A percentile compares a stretch with the other conserved stretches of the same genome.
Evolutionary conservation across 1,140 invertebrate species (phyloP).

Genomic region (Penaeus vannamei): DNA sequence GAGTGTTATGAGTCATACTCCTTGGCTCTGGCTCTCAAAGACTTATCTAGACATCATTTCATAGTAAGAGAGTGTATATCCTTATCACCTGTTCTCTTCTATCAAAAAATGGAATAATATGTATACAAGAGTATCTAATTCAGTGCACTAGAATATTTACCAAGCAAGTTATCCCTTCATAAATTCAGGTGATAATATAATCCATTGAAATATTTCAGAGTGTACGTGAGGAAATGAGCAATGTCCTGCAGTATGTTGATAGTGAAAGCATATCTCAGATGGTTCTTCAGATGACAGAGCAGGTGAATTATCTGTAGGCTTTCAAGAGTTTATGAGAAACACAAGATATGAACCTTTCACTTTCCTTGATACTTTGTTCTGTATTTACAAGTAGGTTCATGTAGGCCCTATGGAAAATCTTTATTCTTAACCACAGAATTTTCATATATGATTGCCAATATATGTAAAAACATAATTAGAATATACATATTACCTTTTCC

Average conservation of each 20-base stretch:
- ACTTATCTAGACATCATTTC: conserved; percentile 51
- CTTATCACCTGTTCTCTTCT: no score
- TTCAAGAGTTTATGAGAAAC: no score
- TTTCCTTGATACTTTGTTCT: no score
- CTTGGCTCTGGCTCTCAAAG: conserved; percentile 45
- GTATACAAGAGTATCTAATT: no score
- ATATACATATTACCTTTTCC: background rate
- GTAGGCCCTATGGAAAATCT: no score
- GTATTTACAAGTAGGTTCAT: no score
- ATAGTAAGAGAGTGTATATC: conserved; percentile 16
- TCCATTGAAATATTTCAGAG: conserved; percentile 34
- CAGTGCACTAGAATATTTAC: no score
- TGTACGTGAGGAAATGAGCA: conserved; percentile 51
- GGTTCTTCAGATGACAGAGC: conserved; percentile 55
- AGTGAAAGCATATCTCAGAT: conserved; percentile 57
- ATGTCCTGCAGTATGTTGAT: conserved; percentile 55
- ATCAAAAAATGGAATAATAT: no score
- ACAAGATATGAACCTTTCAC: no score
- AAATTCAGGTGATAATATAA: no score
- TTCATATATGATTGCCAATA: background rate
- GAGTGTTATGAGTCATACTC: conserved; percentile 31
- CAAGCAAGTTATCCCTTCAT: no score
- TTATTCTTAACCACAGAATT: no score
- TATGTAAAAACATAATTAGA: background rate
- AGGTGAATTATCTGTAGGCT: conserved; percentile 6